Evolutionary conservation across 2,888 invertebrate species (phyloP).

Genomic region (Chorisops tibialis): DNA sequence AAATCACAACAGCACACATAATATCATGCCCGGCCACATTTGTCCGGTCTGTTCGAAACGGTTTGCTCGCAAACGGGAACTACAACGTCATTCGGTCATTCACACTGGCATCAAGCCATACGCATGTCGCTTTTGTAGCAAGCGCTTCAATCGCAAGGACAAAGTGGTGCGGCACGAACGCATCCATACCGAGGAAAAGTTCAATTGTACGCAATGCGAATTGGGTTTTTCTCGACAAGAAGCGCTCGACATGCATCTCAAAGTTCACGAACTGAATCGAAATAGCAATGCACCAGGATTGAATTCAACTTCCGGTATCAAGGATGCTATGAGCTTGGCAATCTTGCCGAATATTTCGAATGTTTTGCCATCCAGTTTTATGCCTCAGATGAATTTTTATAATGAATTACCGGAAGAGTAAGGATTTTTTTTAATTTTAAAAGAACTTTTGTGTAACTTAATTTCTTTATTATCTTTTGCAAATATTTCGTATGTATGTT

Average conservation of each 20-base stretch:
- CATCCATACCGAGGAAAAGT: constrained; percentile 62
- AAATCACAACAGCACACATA: constrained; percentile 56
- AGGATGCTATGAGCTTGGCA: not conserved
- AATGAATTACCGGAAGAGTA: constrained; percentile 49
- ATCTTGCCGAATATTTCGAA: constrained; percentile 4
- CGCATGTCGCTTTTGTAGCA: constrained; percentile 65
- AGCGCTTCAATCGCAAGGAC: constrained; percentile 66
- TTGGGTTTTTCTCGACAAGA: constrained; percentile 44
- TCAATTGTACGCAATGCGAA: constrained; percentile 61
- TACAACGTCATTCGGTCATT: constrained; percentile 65
- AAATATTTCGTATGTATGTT: too few relatives aligned
- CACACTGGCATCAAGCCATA: constrained; percentile 68
- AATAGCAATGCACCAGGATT: constrained; percentile 1
- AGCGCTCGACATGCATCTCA: constrained; percentile 45
- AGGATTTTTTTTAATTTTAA: constrained; percentile 27
- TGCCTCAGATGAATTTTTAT: constrained; percentile 40
- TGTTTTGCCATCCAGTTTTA: constrained; percentile 7
- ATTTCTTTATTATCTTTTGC: too few relatives aligned
- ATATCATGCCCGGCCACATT: constrained; percentile 51
- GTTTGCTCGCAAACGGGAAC: constrained; percentile 66
- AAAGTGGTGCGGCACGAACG: constrained; percentile 66
- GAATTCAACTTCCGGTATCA: not conserved
- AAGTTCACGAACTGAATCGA: constrained; percentile 40
- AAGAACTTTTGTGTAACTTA: too few relatives aligned
- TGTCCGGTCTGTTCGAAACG: constrained; percentile 66